These are phyloP conservation scores for Colletes collaris DNA, from an alignment of 2,888 invertebrate species.

Conservation along the genomic window DNA sequence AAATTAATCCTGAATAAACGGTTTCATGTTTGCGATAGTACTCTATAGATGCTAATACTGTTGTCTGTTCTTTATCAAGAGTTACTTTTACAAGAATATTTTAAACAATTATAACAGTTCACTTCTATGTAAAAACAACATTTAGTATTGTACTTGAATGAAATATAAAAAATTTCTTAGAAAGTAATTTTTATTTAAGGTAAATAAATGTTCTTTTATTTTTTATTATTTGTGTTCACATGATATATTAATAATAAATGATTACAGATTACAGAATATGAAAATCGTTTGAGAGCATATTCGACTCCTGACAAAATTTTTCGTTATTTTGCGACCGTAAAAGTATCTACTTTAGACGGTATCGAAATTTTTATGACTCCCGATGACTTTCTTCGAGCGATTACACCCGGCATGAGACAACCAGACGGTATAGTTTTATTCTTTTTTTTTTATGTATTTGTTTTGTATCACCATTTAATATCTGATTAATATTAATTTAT, in stretches of 20 bases:
- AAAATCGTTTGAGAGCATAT: slow-evolving; percentile 96
- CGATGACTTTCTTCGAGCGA: slow-evolving; percentile 97
- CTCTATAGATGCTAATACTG: too few relatives aligned
- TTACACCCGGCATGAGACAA: slow-evolving; percentile 98
- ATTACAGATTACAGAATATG: slow-evolving; percentile 97
- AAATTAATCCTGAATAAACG: too few relatives aligned
- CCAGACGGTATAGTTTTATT: slow-evolving; percentile 91
- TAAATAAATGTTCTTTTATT: slow-evolving; percentile 52
- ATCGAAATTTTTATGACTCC: slow-evolving; percentile 97
- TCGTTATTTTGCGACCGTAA: slow-evolving; percentile 98
- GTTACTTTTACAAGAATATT: too few relatives aligned
- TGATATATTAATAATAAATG: slow-evolving; percentile 61
- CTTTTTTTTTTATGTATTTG: background rate
- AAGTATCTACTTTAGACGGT: slow-evolving; percentile 87
- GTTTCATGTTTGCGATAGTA: too few relatives aligned
- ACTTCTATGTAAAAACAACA: too few relatives aligned
- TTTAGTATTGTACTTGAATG: too few relatives aligned
- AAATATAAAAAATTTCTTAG: background rate
- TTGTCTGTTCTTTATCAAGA: too few relatives aligned
- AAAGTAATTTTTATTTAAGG: background rate
- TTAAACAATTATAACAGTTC: too few relatives aligned
- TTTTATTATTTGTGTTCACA: slow-evolving; percentile 33
- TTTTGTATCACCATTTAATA: background rate
- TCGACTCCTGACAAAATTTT: slow-evolving; percentile 99
- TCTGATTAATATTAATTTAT: background rate